Evolutionary conservation across 2,888 invertebrate species (phyloP), one percentile per base, ranked within the genome.

Genomic region (Arctia plantaginis): DNA sequence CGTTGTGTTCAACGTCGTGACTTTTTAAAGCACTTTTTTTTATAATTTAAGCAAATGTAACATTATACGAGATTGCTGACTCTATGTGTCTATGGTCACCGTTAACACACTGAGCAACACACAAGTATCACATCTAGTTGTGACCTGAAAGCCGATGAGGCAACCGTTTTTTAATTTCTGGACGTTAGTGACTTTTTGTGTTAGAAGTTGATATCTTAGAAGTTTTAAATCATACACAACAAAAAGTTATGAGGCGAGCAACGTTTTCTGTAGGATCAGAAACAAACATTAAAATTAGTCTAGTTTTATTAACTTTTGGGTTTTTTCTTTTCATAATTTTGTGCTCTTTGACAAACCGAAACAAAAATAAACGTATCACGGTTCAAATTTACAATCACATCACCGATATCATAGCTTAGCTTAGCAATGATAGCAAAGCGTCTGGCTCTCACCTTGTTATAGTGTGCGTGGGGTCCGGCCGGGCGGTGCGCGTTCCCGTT

Each of bases 371-470:
- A 33, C 20, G 23, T 13, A 64, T 64, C 4, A 23, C 23, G 23
- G 23, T 65, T 65, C 35, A 65, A 55, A 59, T 62, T 1, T 62
- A 62, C 62, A 62, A 62, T 66, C 33, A 68, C 20, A 59, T 35
- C 55, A 69, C 44, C 69, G 41, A 47, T 41, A 73, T 39, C 74
- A 39, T 66, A 81, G 62, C 67, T 77, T 83, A 84, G 84, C 84
- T 85, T 82, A 86, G 85, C 85, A 83, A 86, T 86, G 85, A 80
- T 80, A 85, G 85, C 85, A 88, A 90, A 91, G 90, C 91, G 95
- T 95, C 95, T 95, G 95, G 95, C 95, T 91, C 97, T 97, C 97
- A 98, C 98, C 98, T 98, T 98, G 96, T 98, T 98, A 96, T 98
- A 98, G 95, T 98, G 98, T 95, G 98, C 97, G 92, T 97, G 97